A percentile compares a stretch with the other conserved stretches of the same genome.
phyloP scores from a whole-genome alignment of 1,140 invertebrate genomes.

The Pemphigus obesinymphae region DNA sequence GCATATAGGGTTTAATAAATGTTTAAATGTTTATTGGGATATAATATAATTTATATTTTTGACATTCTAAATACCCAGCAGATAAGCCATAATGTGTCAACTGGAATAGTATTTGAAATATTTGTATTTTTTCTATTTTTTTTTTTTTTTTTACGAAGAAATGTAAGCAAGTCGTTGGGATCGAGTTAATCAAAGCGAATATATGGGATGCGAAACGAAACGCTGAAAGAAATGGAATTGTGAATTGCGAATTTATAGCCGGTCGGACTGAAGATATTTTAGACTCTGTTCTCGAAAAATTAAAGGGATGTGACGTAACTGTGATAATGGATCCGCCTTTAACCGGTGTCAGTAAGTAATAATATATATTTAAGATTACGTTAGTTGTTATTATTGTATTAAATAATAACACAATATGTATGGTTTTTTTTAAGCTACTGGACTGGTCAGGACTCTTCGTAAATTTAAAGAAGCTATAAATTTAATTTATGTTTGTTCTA shows the following conservation, averaged over 20 bases:
- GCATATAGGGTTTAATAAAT: too few relatives aligned
- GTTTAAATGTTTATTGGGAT: too few relatives aligned
- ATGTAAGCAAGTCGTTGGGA: slow-evolving; percentile 77
- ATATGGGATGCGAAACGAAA: slow-evolving; percentile 86
- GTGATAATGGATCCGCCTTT: slow-evolving; percentile 93
- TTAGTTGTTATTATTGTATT: not conserved
- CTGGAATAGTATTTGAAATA: too few relatives aligned
- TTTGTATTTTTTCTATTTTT: too few relatives aligned
- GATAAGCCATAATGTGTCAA: too few relatives aligned
- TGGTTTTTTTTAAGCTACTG: slow-evolving; percentile 48
- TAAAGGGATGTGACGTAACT: slow-evolving; percentile 59
- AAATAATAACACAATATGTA: not conserved
- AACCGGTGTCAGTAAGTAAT: slow-evolving; percentile 74
- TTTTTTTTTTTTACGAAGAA: slow-evolving; percentile 54
- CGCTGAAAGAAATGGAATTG: slow-evolving; percentile 69
- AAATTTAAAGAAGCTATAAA: slow-evolving; percentile 68
- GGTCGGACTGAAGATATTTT: slow-evolving; percentile 89
- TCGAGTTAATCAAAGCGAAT: slow-evolving; percentile 82
- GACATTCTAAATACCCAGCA: too few relatives aligned
- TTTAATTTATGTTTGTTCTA: slow-evolving; percentile 87
- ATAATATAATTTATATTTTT: too few relatives aligned
- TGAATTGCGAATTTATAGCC: slow-evolving; percentile 82
- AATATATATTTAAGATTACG: not conserved
- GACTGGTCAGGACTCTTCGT: slow-evolving; percentile 61
- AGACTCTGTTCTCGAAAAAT: slow-evolving; percentile 61